Conservation (phyloP, 1,140 invertebrate species). For the Meteorus sp. region DNA sequence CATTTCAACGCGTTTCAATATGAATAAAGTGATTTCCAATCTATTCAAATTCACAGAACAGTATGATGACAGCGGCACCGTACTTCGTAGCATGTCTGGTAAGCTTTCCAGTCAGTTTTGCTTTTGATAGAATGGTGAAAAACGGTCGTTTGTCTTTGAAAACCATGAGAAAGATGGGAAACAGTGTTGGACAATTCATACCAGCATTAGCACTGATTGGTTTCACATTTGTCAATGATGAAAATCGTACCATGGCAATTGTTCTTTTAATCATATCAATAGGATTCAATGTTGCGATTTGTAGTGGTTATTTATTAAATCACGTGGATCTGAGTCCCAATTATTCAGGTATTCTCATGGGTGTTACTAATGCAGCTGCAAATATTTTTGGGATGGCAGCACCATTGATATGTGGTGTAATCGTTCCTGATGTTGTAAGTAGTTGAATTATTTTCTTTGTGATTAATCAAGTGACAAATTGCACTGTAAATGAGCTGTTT, state of each 20-base stretch:
- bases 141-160: conserved; percentile 38
- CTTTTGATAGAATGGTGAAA: conserved; percentile 49
- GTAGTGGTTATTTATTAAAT: conserved; percentile 71
- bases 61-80: conserved; percentile 77
- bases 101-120: conserved; percentile 48
- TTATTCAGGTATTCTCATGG: conserved; percentile 75
- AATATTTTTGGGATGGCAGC: conserved; percentile 71
- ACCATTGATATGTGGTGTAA: conserved; percentile 64
- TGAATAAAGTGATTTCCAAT: too few species aligned
- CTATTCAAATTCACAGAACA: conserved; percentile 65
- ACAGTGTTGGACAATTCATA: conserved; percentile 61
- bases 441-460: conserved; percentile 15
- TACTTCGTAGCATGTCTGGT: conserved; percentile 67
- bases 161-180: conserved; percentile 54
- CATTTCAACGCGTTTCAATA: too few species aligned
- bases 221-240: conserved; percentile 63
- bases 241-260: conserved; percentile 61
- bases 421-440: conserved; percentile 67
- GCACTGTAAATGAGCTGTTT: too few species aligned
- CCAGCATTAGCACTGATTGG: conserved; percentile 66
- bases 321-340: conserved; percentile 78
- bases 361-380: conserved; percentile 68
- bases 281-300: conserved; percentile 74
- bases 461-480: too few species aligned
- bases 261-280: conserved; percentile 69